These are phyloP conservation scores for Xylota segnis DNA, from an alignment of 2,888 invertebrate genomes.

Conservation along the genomic window DNA sequence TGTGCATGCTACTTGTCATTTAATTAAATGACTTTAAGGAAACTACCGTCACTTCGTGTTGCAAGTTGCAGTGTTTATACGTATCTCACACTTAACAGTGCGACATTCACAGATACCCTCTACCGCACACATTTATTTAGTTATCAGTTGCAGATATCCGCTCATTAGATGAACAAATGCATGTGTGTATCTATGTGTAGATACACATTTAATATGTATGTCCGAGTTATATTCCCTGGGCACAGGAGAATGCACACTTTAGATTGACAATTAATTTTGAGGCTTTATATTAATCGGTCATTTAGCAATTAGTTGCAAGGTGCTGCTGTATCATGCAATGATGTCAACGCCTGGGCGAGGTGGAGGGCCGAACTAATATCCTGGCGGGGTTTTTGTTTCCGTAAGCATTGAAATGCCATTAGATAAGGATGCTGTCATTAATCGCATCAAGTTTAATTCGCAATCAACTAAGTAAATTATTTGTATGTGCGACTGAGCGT, in stretches of 20 bases:
- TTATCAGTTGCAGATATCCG: slow-evolving; percentile 75
- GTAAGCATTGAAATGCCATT: slow-evolving; percentile 73
- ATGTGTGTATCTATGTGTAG: background rate
- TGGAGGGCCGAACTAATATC: slow-evolving; percentile 14
- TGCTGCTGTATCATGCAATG: slow-evolving; percentile 1
- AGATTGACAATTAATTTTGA: slow-evolving; percentile 75
- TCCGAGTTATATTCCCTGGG: slow-evolving; percentile 40
- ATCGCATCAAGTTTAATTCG: slow-evolving; percentile 76
- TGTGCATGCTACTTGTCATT: slow-evolving; percentile 13
- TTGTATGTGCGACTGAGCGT: slow-evolving; percentile 20
- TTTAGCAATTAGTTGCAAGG: slow-evolving; percentile 72
- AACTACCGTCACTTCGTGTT: slow-evolving; percentile 33
- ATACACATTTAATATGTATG: slow-evolving; percentile 46
- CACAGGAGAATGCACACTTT: slow-evolving; percentile 52
- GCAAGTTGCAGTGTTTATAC: slow-evolving; percentile 9
- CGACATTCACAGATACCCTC: background rate
- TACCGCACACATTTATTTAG: slow-evolving; percentile 54
- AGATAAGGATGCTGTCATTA: slow-evolving; percentile 72
- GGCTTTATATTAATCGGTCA: slow-evolving; percentile 74
- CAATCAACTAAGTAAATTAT: slow-evolving; percentile 75
- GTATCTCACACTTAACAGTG: slow-evolving; percentile 14
- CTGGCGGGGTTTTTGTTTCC: slow-evolving; percentile 47
- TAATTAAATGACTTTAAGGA: slow-evolving; percentile 58
- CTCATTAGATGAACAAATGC: slow-evolving; percentile 56
- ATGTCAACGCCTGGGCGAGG: background rate